Evolutionary conservation across 2,888 invertebrate genomes (phyloP), one percentile per base, ranked within the genome.

Genomic region (Tenthredo distinguenda): DNA sequence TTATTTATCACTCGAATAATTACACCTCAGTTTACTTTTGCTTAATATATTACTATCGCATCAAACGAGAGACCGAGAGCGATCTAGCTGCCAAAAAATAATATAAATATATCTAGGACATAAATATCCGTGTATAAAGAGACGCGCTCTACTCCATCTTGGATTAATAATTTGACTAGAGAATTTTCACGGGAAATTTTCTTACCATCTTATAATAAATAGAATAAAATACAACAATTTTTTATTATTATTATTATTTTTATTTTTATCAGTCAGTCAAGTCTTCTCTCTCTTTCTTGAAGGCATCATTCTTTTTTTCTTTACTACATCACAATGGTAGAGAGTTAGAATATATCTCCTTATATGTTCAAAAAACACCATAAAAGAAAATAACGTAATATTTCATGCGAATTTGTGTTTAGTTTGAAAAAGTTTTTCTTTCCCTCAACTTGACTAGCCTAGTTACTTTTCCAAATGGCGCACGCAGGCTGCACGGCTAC

Each of bases 391-490:
- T n/a, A 18, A n/a, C 0, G n/a, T n/a, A 50, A 50, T n/a, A 55
- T 55, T 55, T 18, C 2, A 10, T n/a, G 7, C 1, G 88, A 88
- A 86, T 34, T 87, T 87, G 68, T 68, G 68, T 55, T 37, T 12
- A 4, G 34, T 68, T 68, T 68, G 68, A 68, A 68, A 34, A 62
- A 62, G 21, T 34, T 34, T 40, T 62, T 62, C 21, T n/a, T 21
- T 81, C 21, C n/a, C 83, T 72, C 77, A 84, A 83, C 87, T 71
- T 83, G 83, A 68, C 71, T 71, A 81, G 81, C 3, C n/a, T 62
- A 31, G 91, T 89, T 86, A 40, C 15, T 91, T 90, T 90, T 89
- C 89, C 88, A 90, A 93, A 92, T 93, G 92, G 93, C 92, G 92
- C 91, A 91, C 89, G 90, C 91, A 91, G 72, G 31, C 43, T 12